Conservation (phyloP, 2,113 vertebrate species). For the Heliornis fulica region DNA sequence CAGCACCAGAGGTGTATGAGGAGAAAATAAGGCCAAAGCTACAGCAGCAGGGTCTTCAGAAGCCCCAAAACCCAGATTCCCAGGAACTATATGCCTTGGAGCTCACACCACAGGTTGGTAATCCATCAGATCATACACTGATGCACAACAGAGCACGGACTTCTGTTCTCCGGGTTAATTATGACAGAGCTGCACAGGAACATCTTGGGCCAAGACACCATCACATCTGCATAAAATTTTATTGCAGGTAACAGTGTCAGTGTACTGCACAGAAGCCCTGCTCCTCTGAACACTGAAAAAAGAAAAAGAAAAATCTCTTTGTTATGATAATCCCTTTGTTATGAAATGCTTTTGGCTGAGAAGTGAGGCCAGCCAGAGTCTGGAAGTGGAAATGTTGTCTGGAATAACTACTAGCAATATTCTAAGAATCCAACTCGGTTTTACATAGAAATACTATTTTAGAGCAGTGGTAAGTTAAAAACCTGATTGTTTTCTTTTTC, state of each 20-base stretch:
- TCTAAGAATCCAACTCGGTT: neutral
- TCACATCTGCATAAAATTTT: neutral
- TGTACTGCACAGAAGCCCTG: neutral
- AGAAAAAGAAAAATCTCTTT: neutral
- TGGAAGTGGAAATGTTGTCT: neutral
- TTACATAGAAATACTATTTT: neutral
- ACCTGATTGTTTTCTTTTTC: neutral
- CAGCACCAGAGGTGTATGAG: neutral
- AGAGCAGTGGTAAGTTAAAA: neutral
- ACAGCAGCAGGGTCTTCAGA: neutral
- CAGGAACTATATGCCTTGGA: neutral
- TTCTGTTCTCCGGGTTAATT: neutral
- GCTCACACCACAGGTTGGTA: neutral
- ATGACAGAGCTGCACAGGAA: neutral
- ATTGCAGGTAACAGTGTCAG: neutral
- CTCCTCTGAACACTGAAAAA: neutral
- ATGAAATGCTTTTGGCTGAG: neutral
- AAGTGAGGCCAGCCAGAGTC: neutral
- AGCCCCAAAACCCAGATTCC: neutral
- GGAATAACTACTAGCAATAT: neutral
- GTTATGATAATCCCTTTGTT: neutral
- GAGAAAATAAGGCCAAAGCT: neutral
- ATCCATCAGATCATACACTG: neutral
- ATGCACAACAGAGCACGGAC: neutral
- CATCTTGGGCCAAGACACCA: neutral